phyloP scores from a whole-genome alignment of 2,113 vertebrate genomes.

The Sterna hirundo region DNA sequence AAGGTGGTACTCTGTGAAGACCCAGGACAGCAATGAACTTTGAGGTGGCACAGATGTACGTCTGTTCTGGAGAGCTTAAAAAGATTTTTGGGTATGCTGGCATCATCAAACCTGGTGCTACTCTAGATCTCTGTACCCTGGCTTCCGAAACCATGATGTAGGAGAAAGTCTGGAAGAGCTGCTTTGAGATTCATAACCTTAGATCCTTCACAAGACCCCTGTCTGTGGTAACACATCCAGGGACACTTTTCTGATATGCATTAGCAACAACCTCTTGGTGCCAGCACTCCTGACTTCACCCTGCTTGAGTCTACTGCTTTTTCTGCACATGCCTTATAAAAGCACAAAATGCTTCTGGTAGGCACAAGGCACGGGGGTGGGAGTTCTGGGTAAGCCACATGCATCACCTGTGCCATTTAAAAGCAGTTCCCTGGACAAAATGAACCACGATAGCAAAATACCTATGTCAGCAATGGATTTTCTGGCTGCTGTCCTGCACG shows the following conservation, averaged over 20 bases:
- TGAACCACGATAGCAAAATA: background rate
- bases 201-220: background rate
- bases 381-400: background rate
- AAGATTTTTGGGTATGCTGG: background rate
- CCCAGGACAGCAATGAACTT: background rate
- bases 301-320: background rate
- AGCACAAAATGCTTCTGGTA: background rate
- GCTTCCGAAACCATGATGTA: background rate
- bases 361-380: background rate
- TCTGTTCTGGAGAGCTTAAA: background rate
- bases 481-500: background rate
- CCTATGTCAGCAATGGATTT: background rate
- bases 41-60: background rate
- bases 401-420: background rate
- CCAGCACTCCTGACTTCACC: background rate
- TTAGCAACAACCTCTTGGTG: background rate
- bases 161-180: background rate
- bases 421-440: background rate
- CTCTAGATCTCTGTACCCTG: background rate
- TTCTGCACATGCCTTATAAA: background rate
- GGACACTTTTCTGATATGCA: background rate
- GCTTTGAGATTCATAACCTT: background rate
- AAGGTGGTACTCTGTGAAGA: background rate
- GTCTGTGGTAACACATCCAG: background rate
- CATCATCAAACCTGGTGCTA: background rate